Percentiles rank a stretch among this genome's conserved stretches.
phyloP scores from a whole-genome alignment of 2,797 vertebrate species.

The Lophotriccus pileatus region DNA sequence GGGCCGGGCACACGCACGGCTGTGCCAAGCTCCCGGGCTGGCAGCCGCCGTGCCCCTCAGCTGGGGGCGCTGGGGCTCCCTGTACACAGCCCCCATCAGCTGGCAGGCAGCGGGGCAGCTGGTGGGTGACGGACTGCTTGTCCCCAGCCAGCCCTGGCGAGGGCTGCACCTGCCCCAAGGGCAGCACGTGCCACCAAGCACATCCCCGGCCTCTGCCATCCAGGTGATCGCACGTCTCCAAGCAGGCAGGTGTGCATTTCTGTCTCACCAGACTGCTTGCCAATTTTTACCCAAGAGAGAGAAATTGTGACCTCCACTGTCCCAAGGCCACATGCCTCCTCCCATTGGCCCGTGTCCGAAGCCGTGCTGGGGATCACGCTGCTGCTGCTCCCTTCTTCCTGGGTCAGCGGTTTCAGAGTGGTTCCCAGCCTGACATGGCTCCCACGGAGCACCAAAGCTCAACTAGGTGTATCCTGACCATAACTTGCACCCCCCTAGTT shows the following conservation, averaged over 20 bases:
- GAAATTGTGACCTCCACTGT: background rate
- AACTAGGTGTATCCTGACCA: background rate
- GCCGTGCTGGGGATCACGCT: background rate
- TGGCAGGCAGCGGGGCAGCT: background rate
- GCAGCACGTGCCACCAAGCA: background rate
- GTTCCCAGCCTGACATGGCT: background rate
- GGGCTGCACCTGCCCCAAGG: background rate
- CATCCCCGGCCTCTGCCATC: background rate
- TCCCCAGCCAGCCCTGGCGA: background rate
- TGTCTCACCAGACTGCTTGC: accelerated
- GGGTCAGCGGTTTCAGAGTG: background rate
- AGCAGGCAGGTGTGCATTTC: background rate
- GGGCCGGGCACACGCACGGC: background rate
- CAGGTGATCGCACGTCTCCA: background rate
- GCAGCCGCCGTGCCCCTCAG: background rate
- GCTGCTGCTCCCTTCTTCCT: background rate
- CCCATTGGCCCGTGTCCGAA: accelerated
- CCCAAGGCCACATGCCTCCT: background rate
- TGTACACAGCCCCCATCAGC: background rate
- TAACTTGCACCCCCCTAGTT: background rate
- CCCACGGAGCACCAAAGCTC: background rate
- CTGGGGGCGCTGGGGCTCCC: slow-evolving; percentile 5
- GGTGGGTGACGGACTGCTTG: background rate
- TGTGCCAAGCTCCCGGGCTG: background rate
- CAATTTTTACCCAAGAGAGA: background rate